Conservation (phyloP, 1,140 invertebrate genomes). For the Habropoda laboriosa region DNA sequence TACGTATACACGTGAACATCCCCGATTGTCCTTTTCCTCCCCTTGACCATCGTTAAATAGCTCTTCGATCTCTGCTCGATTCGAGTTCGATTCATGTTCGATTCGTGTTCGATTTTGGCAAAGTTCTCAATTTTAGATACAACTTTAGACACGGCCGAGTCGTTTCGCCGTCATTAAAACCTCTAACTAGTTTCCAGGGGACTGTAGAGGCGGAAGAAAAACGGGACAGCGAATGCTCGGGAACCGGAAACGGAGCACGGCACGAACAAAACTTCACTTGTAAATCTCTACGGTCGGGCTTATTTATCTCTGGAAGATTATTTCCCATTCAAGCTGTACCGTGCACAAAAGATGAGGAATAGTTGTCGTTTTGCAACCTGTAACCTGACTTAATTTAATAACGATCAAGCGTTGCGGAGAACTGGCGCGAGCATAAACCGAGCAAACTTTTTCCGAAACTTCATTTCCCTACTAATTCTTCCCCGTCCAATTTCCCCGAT, state of each 20-base stretch:
- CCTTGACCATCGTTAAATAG: neutral
- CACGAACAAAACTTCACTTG: slow-evolving; percentile 2
- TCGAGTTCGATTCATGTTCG: no score
- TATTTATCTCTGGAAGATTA: neutral
- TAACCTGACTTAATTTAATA: neutral
- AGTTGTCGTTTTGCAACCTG: neutral
- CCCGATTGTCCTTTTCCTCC: neutral
- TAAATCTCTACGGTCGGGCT: neutral
- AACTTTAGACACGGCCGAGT: neutral
- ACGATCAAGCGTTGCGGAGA: neutral
- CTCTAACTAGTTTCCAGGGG: slow-evolving; percentile 6
- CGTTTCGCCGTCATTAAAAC: neutral
- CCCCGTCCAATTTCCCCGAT: no score
- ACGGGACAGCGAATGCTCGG: neutral
- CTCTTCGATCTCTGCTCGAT: no score
- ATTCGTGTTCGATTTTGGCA: no score
- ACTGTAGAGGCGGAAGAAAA: neutral
- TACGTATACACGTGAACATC: no score
- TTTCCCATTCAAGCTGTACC: neutral
- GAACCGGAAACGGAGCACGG: neutral
- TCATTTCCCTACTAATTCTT: no score
- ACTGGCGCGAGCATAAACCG: no score
- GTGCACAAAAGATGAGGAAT: neutral
- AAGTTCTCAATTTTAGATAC: no score
- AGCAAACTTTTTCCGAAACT: no score